A percentile compares a stretch with the other conserved stretches of the same genome.
phyloP scores from a whole-genome alignment of 2,888 invertebrate species.

The Bombylius discolor region DNA sequence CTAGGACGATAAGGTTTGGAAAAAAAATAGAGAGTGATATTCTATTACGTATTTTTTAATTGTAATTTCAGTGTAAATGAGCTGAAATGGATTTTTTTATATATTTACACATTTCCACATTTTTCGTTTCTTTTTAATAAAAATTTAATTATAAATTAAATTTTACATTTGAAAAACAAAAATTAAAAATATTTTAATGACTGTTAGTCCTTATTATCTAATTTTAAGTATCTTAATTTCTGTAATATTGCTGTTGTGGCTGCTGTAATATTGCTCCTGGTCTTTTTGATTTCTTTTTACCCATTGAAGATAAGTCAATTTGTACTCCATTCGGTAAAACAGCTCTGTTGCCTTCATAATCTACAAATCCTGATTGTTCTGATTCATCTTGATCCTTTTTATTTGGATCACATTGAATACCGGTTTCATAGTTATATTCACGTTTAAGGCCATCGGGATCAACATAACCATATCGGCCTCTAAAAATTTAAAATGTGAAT shows the following conservation, averaged over 20 bases:
- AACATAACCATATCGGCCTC: conserved; percentile 71
- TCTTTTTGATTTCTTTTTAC: conserved; percentile 54
- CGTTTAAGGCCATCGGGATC: conserved; percentile 72
- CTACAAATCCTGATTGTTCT: conserved; percentile 51
- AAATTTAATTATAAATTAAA: not conserved
- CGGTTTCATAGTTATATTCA: conserved; percentile 72
- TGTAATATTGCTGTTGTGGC: conserved; percentile 13
- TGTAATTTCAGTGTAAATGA: not conserved
- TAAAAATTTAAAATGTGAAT: conserved; percentile 19
- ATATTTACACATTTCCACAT: conserved; percentile 6
- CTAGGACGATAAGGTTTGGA: conserved; percentile 11
- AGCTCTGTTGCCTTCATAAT: conserved; percentile 60
- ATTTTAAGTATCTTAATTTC: conserved; percentile 11
- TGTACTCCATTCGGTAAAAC: conserved; percentile 59
- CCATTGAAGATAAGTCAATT: conserved; percentile 55
- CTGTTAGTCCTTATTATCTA: not conserved
- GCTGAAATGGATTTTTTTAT: not conserved
- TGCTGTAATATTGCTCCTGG: conserved; percentile 36
- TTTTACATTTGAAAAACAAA: not conserved
- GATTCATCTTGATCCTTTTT: conserved; percentile 38
- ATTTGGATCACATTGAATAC: conserved; percentile 47
- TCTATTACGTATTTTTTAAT: not conserved
- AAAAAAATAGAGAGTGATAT: no score
- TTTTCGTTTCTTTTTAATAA: not conserved
- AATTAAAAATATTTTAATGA: not conserved